Evolutionary conservation across 2,797 vertebrate genomes (phyloP), one percentile per base, ranked within the genome.

Genomic region (Anguilla anguilla): DNA sequence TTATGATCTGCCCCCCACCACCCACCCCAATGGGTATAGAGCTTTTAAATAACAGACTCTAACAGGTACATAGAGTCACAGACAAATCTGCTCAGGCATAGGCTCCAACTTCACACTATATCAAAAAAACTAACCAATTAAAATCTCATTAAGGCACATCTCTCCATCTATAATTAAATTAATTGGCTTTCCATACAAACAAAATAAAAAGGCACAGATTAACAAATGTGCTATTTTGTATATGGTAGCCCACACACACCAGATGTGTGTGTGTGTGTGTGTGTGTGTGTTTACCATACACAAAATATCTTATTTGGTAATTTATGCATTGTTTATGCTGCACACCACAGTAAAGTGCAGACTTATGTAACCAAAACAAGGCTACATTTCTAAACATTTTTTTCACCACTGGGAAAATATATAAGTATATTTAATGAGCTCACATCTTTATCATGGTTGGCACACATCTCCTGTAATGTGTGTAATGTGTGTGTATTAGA

Each of bases 291-390:
- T 72, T 72, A 31, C 28, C 51, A 51, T 51, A 51, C 9, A 51
- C 51, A 7, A 51, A 51, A 51, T 51, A 6, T 6, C 51, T 7
- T 10, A 51, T 51, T 61, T 15, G 22, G 22, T 61, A 61, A 72
- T 31, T 72, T 72, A 1, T 81, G 15, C 3, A 5, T 43, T 46
- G 0, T 46, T 81, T 81, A 25, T 7, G 1, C 77, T 25, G 25
- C 6, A n/a, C 35, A 51, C 49, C 11, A 7, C 22, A 25, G 49
- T 22, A 83, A 51, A 6, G 35, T 51, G n/a, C 83, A 51, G 9
- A n/a, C 25, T 83, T 51, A 83, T 25, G 22, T 83, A 83, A 83
- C 43, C 49, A 49, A 83, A 83, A 51, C 79, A 83, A 51, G 79
- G 46, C 35, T 83, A 19, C n/a, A 22, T 83, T 51, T 81, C 57